Base-by-base conservation (phyloP, 2,888 invertebrate species). In the Phortica magna region DNA sequence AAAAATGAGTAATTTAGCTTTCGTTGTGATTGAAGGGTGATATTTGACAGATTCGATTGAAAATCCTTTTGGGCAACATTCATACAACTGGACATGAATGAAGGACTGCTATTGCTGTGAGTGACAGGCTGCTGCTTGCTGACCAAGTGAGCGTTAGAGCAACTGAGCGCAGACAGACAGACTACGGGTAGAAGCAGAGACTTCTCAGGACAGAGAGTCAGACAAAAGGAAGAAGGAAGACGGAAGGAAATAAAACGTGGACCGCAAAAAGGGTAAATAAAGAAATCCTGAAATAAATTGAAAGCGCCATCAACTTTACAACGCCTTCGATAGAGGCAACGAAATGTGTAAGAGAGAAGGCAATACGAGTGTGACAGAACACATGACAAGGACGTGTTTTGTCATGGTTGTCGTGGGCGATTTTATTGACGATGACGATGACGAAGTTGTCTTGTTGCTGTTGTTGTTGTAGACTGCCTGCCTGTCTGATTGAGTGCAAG, bases 1-100 rank as follows among this genome's bases (percentile, higher is more conserved):
- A 85, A 87, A 85, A 85, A 87, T 85, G 87, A 85, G 85, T 77
- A 81, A 78, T 75, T 80, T 77, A 84, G 84, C 86, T 87, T 85
- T 79, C 78, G 67, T 79, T 84, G 88, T 89, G 90, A 90, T 90
- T 89, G 90, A 89, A 90, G 89, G 89, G 84, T 89, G 90, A 89
- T 90, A 85, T 89, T 90, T 89, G 89, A 89, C 89, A 89, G 90
- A 89, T 90, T 89, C 90, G 90, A 89, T 89, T 89, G 89, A 89
- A 89, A 87, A 84, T 87, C 87, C 86, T 88, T 85, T 81, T 78
- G 79, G 86, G 57, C 17, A 78, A 81, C 80, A 79, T 70, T 70
- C 41, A 78, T 65, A 48, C 41, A 42, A 43, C 59, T 53, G 53
- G 74, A 67, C 65, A 79, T 61, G 61, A 9, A 48, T 14, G 48